Conservation (phyloP, 2,797 vertebrate genomes). For the Chloroceryle inda region DNA sequence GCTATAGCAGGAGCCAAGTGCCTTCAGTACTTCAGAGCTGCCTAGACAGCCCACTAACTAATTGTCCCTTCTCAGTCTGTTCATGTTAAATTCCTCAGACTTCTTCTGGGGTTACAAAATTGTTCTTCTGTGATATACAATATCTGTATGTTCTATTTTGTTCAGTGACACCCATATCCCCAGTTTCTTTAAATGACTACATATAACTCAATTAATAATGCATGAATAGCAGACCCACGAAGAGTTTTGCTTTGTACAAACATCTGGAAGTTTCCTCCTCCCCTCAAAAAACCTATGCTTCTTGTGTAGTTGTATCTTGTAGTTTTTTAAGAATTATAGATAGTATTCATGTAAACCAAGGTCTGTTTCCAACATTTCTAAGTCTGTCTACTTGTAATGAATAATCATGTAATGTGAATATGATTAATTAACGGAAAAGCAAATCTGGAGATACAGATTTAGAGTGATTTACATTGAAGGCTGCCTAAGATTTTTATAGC, state of each 20-base stretch:
- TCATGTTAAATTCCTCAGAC: background rate
- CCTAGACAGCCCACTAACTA: constrained; percentile 45
- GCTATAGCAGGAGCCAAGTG: constrained; percentile 59
- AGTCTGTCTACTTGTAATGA: background rate
- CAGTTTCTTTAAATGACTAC: background rate
- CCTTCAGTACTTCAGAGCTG: constrained; percentile 38
- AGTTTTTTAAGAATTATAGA: background rate
- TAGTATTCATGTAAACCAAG: background rate
- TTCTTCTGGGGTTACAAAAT: constrained; percentile 8
- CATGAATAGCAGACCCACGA: background rate
- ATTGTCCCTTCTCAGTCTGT: constrained; percentile 49
- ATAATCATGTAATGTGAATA: background rate
- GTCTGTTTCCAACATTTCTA: background rate
- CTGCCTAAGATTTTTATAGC: background rate
- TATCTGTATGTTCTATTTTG: background rate
- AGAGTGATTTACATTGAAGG: background rate
- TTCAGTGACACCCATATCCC: background rate
- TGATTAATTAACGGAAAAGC: background rate
- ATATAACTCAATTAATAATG: background rate
- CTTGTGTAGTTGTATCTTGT: background rate
- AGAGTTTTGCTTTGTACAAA: background rate
- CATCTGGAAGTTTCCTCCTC: background rate
- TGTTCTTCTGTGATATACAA: background rate
- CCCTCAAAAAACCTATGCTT: background rate
- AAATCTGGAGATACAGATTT: background rate